A percentile compares a stretch with the other conserved stretches of the same genome.
These are phyloP conservation scores for Autographa pulchrina DNA, from an alignment of 2,888 invertebrate genomes.

Conservation along the genomic window DNA sequence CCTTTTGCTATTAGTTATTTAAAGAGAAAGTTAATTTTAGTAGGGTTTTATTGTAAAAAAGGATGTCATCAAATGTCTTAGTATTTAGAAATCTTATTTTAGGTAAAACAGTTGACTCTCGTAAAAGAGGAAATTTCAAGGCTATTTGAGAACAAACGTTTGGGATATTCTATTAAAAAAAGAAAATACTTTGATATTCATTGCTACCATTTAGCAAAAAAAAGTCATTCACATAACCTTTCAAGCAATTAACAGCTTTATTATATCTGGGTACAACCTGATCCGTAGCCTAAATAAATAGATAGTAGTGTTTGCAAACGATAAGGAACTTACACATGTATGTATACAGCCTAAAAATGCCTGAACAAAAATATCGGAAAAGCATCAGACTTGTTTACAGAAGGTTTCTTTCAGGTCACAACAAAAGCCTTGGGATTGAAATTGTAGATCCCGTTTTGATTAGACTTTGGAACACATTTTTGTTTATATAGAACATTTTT, in stretches of 20 bases:
- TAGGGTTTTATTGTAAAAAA: background rate
- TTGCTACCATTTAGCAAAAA: background rate
- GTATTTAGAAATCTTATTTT: background rate
- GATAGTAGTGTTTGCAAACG: constrained; percentile 23
- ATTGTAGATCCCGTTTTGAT: background rate
- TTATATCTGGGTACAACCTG: constrained; percentile 12
- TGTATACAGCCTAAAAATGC: background rate
- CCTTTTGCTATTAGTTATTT: constrained; percentile 5
- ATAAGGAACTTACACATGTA: constrained; percentile 25
- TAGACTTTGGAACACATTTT: background rate
- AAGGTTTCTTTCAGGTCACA: background rate
- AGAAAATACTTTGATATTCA: background rate
- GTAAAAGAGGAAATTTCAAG: no score
- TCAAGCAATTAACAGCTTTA: constrained; percentile 14
- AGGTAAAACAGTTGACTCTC: background rate
- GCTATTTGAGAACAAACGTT: no score
- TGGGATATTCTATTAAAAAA: no score
- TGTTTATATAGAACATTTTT: background rate
- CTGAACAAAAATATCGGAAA: background rate
- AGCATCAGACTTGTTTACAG: background rate
- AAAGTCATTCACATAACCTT: constrained; percentile 16
- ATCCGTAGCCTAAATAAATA: background rate
- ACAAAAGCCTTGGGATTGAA: background rate
- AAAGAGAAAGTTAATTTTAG: background rate
- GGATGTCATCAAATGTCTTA: background rate